Base-by-base conservation (phyloP, 1,140 invertebrate genomes). In the Condylostylus longicornis region DNA sequence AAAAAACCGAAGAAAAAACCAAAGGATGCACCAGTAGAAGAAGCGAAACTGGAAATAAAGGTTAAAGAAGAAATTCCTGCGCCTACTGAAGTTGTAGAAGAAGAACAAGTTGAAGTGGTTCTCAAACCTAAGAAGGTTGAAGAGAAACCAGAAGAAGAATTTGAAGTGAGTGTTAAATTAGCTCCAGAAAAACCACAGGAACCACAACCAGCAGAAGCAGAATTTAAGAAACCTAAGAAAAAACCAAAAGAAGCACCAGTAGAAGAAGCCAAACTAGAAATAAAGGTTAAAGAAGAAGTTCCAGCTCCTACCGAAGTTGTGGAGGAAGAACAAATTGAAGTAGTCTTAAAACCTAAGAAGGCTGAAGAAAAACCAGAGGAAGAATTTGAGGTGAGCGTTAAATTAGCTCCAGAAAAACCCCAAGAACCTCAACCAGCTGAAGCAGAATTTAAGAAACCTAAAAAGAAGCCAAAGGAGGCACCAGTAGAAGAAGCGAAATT, bases 1-100 rank as follows among this genome's bases (percentile, higher is more conserved):
- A 57, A 53, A 31, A 58, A 60, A 20, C 43, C 50, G 1, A 57
- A 57, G 18, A 57, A 56, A 46, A 57, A 52, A 40, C 37, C 45
- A 3, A 51, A 45, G 33, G 48, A 54, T 13, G 42, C 45, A 12
- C 46, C 31, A 4, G 49, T 49, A n/a, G 45, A 54, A 10, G 51
- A 54, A 33, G 12, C 50, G 1, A 53, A 51, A 8, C 21, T 40
- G 12, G 44, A 54, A 4, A 43, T 43, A 2, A 49, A 54, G 23
- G 49, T 54, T 32, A 33, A 30, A 15, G 50, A 50, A 4, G 29
- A 48, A 27, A 52, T 54, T 30, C 12, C 43, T 35, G 48, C 47
- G 10, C 18, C 43, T 12, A 17, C 45, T 21, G 40, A 54, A 18
- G 46, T 49, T 31, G 30, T 51, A 13, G 44, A 44, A 34, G 51